Evolutionary conservation across 2,113 vertebrate species (phyloP), one percentile per base, ranked within the genome.

Genomic region (Blennius ocellaris): DNA sequence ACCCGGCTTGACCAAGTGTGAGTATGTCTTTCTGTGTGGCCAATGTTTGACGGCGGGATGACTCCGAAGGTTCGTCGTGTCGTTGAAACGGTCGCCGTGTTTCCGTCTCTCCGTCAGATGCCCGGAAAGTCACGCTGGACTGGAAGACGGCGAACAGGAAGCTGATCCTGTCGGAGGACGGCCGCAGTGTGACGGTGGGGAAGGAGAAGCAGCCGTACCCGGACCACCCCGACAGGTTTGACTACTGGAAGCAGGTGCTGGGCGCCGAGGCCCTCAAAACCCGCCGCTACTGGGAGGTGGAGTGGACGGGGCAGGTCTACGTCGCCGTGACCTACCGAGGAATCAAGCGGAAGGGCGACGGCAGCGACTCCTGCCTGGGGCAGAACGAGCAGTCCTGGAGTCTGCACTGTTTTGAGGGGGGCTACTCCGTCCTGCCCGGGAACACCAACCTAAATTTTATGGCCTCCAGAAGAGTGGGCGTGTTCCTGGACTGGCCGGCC

Each of bases 241-340:
- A 73, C 11, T 52, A 74, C 57, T 74, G 81, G 75, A 77, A 80
- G 50, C 86, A 88, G 83, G 1, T 86, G 16, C n/a, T 88, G 58
- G 79, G 78, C 21, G 10, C 21, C 5, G 16, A 74, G 0, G 38
- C 53, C 4, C 44, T 86, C 41, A 60, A 16, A 3, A 71, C 71
- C 0, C 69, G 65, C 14, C 48, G 68, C 38, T 88, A 86, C 69
- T 88, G 78, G 81, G 86, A 88, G 81, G 81, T 84, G 0, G 0
- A 79, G 58, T 75, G 69, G 53, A 1, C 6, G 8, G 86, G 86
- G 0, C 21, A 68, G 0, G 59, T 88, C 21, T 53, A 74, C 1
- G 41, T 88, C 15, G 81, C 53, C 5, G 69, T 77, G 38, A 43
- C 81, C 0, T 88, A 86, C 67, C 66, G 8, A 71, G 66, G 66